Evolutionary conservation across 2,797 vertebrate genomes (phyloP).

Genomic region (Halcyon smyrnensis): DNA sequence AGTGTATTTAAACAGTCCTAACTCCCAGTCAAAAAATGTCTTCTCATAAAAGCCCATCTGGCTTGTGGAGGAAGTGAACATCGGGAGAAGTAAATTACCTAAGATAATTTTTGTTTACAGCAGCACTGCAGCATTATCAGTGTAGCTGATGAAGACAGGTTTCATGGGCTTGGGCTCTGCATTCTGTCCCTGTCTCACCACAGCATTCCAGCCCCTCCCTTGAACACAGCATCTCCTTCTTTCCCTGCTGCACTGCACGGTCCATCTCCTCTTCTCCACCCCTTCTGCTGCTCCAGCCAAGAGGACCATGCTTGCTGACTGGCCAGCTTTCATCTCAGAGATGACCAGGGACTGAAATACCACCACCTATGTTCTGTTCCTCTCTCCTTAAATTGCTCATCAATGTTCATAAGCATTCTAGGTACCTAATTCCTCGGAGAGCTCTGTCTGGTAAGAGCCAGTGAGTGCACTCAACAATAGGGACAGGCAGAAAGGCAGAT

Average conservation of each 20-base stretch:
- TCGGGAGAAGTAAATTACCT: neutral
- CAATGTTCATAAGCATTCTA: neutral
- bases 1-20: neutral
- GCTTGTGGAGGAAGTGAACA: neutral
- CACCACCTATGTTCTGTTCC: neutral
- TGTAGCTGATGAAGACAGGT: neutral
- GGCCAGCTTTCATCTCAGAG: neutral
- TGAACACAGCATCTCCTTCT: neutral
- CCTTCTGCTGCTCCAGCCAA: neutral
- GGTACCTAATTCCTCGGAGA: neutral
- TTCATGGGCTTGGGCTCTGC: neutral
- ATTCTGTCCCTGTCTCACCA: neutral
- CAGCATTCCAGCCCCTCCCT: accelerated
- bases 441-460: neutral
- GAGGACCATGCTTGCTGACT: neutral
- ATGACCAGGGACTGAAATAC: neutral
- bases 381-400: neutral
- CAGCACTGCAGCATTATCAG: neutral
- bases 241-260: neutral
- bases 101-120: neutral
- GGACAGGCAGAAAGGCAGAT: neutral
- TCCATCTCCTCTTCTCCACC: neutral
- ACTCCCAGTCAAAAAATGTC: neutral
- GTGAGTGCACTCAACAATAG: neutral
- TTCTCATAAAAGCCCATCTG: neutral